Evolutionary conservation across 2,113 vertebrate genomes (phyloP), one percentile per base, ranked within the genome.

Genomic region (Osmerus mordax): DNA sequence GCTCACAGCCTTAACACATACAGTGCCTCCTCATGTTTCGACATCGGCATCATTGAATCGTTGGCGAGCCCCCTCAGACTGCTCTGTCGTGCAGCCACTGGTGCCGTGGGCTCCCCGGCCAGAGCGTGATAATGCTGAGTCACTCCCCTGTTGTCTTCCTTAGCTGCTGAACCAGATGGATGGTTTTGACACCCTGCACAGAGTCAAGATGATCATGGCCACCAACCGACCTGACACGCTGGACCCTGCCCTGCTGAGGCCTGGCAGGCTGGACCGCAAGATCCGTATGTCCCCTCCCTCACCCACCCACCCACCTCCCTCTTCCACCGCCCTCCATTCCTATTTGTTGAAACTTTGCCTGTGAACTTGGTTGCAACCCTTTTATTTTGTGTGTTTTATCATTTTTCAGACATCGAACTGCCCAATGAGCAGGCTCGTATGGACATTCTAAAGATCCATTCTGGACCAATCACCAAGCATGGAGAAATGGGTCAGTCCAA

Each of bases 191-290:
- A 96, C 94, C 65, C 91, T 96, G 77, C 94, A 95, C 81, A 93
- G 94, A 93, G 95, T 96, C 75, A 96, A 96, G 90, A 96, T 96
- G 94, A 96, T 96, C 83, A 96, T 96, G 95, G 95, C 95, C 71
- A 96, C 95, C 11, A 96, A 96, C 81, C 90, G 95, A 81, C 95
- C 95, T 7, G 95, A 96, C 84, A 96, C 95, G 0, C 74, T 96
- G 85, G 95, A 96, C 81, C 95, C 95, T 32, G 95, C 95, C 0
- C 89, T 96, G 73, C 88, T 96, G 63, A 88, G 95, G 56, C 95
- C 95, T 0, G 95, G 95, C 21, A 92, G 95, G 78, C 90, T 96
- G 86, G 95, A 96, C 67, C 92, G 95, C 60, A 96, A 96, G 89
- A 96, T 96, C 81, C 95, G 64, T 65, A 47, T 7, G 64, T 65